Conservation (phyloP, 2,888 invertebrate species). For the Diaphora mendica region DNA sequence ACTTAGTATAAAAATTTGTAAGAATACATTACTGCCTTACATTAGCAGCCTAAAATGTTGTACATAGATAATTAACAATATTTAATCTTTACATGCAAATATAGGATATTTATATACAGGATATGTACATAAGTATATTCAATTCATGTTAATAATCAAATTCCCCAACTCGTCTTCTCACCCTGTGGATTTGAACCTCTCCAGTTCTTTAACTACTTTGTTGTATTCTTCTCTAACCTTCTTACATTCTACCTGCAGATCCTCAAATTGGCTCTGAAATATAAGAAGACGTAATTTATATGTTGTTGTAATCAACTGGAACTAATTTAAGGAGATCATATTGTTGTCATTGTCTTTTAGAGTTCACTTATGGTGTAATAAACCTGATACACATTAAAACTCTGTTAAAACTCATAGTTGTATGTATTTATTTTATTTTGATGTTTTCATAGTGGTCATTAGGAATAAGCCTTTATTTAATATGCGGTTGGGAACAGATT, state of each 20-base stretch:
- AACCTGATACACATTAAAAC: too few relatives aligned
- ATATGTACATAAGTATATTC: too few relatives aligned
- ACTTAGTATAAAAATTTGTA: too few relatives aligned
- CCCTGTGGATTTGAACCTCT: slow-evolving; percentile 42
- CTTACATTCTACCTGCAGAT: slow-evolving; percentile 74
- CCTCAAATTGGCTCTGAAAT: slow-evolving; percentile 79
- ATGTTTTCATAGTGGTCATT: too few relatives aligned
- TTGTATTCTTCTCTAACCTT: slow-evolving; percentile 68
- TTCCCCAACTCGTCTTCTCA: background rate
- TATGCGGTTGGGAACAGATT: too few relatives aligned
- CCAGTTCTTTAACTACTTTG: slow-evolving; percentile 54
- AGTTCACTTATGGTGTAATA: too few relatives aligned
- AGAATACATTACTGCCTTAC: background rate
- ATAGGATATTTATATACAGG: background rate
- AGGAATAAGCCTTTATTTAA: too few relatives aligned
- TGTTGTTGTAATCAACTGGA: too few relatives aligned
- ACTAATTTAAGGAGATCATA: too few relatives aligned
- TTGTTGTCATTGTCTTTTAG: too few relatives aligned
- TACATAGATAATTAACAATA: background rate
- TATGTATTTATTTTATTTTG: too few relatives aligned
- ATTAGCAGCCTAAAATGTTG: background rate
- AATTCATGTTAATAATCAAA: background rate
- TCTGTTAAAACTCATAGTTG: too few relatives aligned
- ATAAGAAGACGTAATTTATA: background rate
- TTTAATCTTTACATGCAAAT: background rate